Conservation (phyloP, 2,888 invertebrate genomes). For the Syrista parreyssii region DNA sequence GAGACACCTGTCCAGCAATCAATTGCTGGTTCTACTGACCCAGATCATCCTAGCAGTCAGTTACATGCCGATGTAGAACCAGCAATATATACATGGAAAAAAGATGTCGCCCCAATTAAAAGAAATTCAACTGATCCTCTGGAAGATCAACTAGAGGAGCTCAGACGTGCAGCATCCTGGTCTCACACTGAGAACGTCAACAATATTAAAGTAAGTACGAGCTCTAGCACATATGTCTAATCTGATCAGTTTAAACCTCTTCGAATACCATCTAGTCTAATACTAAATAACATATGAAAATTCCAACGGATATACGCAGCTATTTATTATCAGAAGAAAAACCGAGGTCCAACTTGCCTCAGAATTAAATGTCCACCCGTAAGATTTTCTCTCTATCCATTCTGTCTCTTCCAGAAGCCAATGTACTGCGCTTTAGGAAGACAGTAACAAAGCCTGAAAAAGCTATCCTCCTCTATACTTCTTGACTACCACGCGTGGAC, state of each 20-base stretch:
- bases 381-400: neutral
- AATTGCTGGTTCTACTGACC: slow-evolving; percentile 30
- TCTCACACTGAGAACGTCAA: neutral
- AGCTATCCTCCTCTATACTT: neutral
- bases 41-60: slow-evolving; percentile 46
- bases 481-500: neutral
- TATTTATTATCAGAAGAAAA: neutral
- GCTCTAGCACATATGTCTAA: neutral
- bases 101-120: slow-evolving; percentile 31
- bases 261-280: neutral
- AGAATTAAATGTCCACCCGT: neutral
- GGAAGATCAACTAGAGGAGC: slow-evolving; percentile 54
- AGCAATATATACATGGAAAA: slow-evolving; percentile 49
- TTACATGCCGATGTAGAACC: slow-evolving; percentile 35
- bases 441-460: neutral
- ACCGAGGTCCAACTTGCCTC: neutral
- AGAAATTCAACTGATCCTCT: slow-evolving; percentile 44
- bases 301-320: neutral
- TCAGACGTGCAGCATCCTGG: slow-evolving; percentile 32
- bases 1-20: slow-evolving; percentile 33
- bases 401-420: neutral
- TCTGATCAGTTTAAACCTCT: neutral
- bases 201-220: neutral
- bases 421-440: neutral
- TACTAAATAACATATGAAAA: neutral